Conservation (phyloP, 1,140 invertebrate species). For the Ptiloglossa arizonensis region DNA sequence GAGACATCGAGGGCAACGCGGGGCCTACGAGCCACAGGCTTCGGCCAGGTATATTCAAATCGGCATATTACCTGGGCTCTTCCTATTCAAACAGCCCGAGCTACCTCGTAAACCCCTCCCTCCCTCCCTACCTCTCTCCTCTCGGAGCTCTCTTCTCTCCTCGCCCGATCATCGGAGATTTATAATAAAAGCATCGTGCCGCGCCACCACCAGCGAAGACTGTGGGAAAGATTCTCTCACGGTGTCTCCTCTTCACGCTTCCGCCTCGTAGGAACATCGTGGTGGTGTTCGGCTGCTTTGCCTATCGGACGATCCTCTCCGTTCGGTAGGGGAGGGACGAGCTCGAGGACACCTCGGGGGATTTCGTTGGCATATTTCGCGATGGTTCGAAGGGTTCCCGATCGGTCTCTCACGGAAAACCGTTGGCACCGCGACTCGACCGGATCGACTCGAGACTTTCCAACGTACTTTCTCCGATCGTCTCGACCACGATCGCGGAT, state of each 20-base stretch:
- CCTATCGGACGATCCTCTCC: slow-evolving; percentile 64
- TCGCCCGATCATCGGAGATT: slow-evolving; percentile 75
- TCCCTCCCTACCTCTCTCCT: no score
- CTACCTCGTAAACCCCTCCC: slow-evolving; percentile 53
- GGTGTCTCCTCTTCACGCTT: slow-evolving; percentile 50
- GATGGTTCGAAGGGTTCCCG: slow-evolving; percentile 52
- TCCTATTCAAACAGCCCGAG: slow-evolving; percentile 75
- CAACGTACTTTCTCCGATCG: slow-evolving; percentile 53
- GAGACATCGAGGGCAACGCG: slow-evolving; percentile 7
- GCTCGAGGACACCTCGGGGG: slow-evolving; percentile 18
- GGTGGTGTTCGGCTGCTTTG: slow-evolving; percentile 73
- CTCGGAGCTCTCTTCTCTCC: slow-evolving; percentile 27
- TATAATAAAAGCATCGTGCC: slow-evolving; percentile 73
- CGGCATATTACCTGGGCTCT: slow-evolving; percentile 76
- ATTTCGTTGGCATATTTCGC: slow-evolving; percentile 47
- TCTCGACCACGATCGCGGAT: slow-evolving; percentile 19
- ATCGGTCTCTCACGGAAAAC: slow-evolving; percentile 59
- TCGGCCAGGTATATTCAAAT: slow-evolving; percentile 78
- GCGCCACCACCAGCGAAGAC: slow-evolving; percentile 74
- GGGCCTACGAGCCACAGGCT: no score
- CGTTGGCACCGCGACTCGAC: slow-evolving; percentile 28
- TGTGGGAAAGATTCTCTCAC: slow-evolving; percentile 69
- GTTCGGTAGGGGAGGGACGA: not conserved
- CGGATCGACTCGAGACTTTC: slow-evolving; percentile 33
- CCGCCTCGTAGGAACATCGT: slow-evolving; percentile 10